Base-by-base conservation (phyloP, 2,888 invertebrate species). In the Acrobasis suavella region DNA sequence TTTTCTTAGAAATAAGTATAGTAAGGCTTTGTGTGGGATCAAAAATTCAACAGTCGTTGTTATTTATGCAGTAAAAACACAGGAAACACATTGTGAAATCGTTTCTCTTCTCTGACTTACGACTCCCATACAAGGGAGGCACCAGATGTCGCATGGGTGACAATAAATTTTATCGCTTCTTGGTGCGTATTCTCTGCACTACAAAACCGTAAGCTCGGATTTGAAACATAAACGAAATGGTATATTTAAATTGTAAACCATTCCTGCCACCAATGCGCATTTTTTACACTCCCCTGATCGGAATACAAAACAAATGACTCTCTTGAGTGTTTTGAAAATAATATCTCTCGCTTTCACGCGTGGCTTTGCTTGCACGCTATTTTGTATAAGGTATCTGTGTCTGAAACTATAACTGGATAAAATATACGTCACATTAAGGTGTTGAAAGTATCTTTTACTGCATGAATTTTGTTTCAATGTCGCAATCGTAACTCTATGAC, bases 161-260 rank as follows among this genome's bases (percentile, higher is more conserved):
- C 90, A 89, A 91, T 91, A 92, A 91, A 92, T 91, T 92, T 90
- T 90, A 91, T 90, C 87, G 87, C 83, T 84, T 82, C 85, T 80
- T 16, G n/a, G 83, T 85, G 86, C 87, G 89, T 87, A 88, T 83
- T 83, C 83, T 81, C 81, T 72, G 71, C 85, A 85, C 87, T 86
- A 87, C 88, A 85, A 82, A 78, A 84, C 85, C 86, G 79, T 86
- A 82, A 86, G 85, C 83, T 81, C 68, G 83, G 85, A 87, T 90
- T 87, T 86, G 82, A 84, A 83, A 87, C 82, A 80, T 85, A 87
- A 85, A 84, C 83, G 82, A 71, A 79, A 80, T 74, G 73, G 74
- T 79, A 81, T 82, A 85, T 83, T 81, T 81, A 82, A 85, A 85
- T 79, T 73, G 78, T 71, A 66, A 67, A 38, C 60, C 39, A 42